Percentiles rank a stretch among this genome's conserved stretches.
These are phyloP conservation scores for Myotis vivesi DNA, from an alignment of 2,797 vertebrate genomes.

Conservation along the genomic window DNA sequence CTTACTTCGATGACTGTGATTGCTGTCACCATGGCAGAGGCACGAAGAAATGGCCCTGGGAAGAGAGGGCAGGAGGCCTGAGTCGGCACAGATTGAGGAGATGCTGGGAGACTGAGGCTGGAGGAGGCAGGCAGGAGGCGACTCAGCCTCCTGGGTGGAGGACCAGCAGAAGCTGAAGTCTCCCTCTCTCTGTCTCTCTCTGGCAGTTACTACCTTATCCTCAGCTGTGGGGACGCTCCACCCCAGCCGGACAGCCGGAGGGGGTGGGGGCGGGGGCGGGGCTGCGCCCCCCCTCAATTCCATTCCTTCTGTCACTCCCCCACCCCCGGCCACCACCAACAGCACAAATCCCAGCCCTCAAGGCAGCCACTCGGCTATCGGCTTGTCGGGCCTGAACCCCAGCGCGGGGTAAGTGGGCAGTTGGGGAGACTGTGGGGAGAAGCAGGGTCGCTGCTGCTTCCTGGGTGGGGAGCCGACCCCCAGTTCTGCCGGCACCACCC, in stretches of 20 bases:
- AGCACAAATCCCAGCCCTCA: slow-evolving; percentile 91
- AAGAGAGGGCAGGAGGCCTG: background rate
- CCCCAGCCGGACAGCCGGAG: slow-evolving; percentile 84
- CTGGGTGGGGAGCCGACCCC: slow-evolving; percentile 9
- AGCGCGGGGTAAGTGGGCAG: slow-evolving; percentile 90
- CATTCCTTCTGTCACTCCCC: slow-evolving; percentile 90
- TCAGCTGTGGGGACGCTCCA: slow-evolving; percentile 89
- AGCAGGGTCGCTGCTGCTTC: slow-evolving; percentile 3
- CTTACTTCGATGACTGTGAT: background rate
- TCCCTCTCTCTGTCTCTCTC: slow-evolving; percentile 50
- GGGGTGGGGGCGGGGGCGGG: slow-evolving; percentile 78
- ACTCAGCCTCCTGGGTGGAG: background rate
- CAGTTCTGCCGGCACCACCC: background rate
- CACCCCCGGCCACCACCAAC: slow-evolving; percentile 92
- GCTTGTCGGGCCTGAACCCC: slow-evolving; percentile 85
- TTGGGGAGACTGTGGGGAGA: background rate
- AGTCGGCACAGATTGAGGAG: background rate
- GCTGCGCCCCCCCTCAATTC: slow-evolving; percentile 87
- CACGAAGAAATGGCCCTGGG: background rate
- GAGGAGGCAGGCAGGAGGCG: background rate
- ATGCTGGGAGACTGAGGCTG: background rate
- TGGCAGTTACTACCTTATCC: slow-evolving; percentile 92
- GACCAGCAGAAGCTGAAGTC: slow-evolving; percentile 43
- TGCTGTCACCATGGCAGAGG: background rate
- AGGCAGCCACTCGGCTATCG: slow-evolving; percentile 90